These are phyloP conservation scores for Phortica variegata DNA, from an alignment of 1,140 invertebrate species.

Conservation along the genomic window DNA sequence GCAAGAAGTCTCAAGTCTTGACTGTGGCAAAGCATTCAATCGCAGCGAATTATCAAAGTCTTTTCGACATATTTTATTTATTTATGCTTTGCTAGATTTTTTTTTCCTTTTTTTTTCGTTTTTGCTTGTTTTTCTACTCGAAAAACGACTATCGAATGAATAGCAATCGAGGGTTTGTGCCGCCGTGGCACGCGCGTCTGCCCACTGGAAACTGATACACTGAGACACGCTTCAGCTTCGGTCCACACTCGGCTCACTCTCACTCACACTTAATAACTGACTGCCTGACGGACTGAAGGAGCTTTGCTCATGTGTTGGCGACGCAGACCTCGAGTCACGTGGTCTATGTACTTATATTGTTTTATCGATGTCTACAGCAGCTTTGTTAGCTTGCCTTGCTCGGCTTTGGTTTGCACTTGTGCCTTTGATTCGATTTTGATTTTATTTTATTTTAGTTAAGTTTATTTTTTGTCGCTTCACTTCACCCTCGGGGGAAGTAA, in stretches of 20 bases:
- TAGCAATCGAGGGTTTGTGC: constrained; percentile 45
- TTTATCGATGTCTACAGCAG: constrained; percentile 36
- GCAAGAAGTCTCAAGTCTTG: constrained; percentile 16
- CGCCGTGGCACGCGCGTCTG: constrained; percentile 34
- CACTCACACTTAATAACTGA: no score
- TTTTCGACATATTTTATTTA: constrained; percentile 41
- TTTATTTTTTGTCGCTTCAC: constrained; percentile 24
- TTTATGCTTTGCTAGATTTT: constrained; percentile 35
- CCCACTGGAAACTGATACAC: no score
- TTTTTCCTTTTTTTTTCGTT: constrained; percentile 30
- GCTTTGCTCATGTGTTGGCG: no score
- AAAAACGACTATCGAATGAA: constrained; percentile 41
- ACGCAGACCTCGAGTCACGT: no score
- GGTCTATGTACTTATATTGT: constrained; percentile 40
- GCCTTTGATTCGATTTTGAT: constrained; percentile 52
- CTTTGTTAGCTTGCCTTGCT: constrained; percentile 6
- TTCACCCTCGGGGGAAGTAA: constrained; percentile 34
- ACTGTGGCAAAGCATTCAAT: constrained; percentile 29
- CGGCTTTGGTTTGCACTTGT: constrained; percentile 34
- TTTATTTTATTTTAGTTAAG: constrained; percentile 40
- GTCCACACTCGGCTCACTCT: no score
- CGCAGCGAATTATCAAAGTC: constrained; percentile 34
- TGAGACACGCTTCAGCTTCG: no score
- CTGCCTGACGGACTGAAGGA: no score
- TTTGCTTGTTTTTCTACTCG: background rate